Percentiles rank a stretch among this genome's conserved stretches.
Evolutionary conservation across 2,113 vertebrate genomes (phyloP).

Genomic region (Melanostigma gelatinosum): DNA sequence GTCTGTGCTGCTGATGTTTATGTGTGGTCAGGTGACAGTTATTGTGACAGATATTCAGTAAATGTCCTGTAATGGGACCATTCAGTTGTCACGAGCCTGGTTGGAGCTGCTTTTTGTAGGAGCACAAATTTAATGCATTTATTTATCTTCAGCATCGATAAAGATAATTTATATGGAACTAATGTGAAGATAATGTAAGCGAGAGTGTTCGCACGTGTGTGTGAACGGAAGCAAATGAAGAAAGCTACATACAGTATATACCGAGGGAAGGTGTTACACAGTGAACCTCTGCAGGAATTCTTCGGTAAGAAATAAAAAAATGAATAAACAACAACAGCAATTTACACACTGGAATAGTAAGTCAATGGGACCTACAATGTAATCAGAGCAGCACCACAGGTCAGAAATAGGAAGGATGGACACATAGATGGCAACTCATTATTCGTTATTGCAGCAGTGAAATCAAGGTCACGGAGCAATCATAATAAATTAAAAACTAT

Average conservation of each 20-base stretch:
- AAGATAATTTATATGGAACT: no score
- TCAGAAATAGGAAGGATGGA: not conserved
- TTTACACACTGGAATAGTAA: not conserved
- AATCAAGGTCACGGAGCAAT: not conserved
- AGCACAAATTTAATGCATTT: not conserved
- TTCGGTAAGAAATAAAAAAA: not conserved
- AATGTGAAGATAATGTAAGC: not conserved
- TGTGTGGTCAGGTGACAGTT: not conserved
- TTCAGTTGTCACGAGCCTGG: not conserved
- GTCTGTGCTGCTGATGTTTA: not conserved
- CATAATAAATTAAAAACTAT: not conserved
- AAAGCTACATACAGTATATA: not conserved
- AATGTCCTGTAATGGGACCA: not conserved
- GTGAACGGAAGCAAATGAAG: not conserved
- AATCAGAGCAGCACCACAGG: no score
- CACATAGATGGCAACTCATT: not conserved
- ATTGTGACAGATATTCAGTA: conserved; percentile 6
- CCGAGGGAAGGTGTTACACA: not conserved
- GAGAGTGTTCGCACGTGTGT: not conserved
- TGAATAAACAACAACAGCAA: not conserved
- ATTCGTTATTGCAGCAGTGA: not conserved
- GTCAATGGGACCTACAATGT: not conserved
- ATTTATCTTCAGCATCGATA: not conserved
- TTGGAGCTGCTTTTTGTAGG: not conserved
- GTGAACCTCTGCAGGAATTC: not conserved